Percentiles rank a stretch among this genome's conserved stretches.
Evolutionary conservation across 35 echinoderm and acorn worm species (phyloP).

Genomic region (Acanthaster planci): DNA sequence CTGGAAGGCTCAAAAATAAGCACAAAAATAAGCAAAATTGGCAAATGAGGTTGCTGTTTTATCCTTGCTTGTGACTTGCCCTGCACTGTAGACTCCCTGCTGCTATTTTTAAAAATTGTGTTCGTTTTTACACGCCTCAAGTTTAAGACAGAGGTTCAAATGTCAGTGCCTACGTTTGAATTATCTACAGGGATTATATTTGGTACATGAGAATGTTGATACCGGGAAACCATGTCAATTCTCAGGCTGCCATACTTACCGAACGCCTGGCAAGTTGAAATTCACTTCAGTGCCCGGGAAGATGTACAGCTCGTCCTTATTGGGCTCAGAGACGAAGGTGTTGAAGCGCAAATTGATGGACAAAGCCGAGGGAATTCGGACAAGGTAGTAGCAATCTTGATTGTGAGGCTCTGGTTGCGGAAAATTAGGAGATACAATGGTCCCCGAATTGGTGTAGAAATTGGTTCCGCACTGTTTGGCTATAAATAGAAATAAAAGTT

Average conservation of each 20-base stretch:
- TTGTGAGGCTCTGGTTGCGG: not conserved
- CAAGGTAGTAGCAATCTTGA: constrained; percentile 25
- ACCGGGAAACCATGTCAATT: not conserved
- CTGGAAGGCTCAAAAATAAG: too few relatives aligned
- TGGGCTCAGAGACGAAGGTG: constrained; percentile 1
- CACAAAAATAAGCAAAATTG: too few relatives aligned
- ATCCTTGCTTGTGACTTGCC: too few relatives aligned
- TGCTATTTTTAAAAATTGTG: too few relatives aligned
- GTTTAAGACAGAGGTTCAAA: too few relatives aligned
- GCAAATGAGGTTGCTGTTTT: too few relatives aligned
- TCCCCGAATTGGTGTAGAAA: constrained; percentile 16
- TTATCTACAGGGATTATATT: not conserved
- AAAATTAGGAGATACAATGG: constrained; percentile 33
- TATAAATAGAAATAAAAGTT: not conserved
- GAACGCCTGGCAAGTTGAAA: not conserved
- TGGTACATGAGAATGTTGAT: too few relatives aligned
- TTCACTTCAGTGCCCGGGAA: not conserved
- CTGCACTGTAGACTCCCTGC: too few relatives aligned
- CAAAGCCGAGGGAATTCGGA: constrained; percentile 34
- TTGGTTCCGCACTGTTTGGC: not conserved
- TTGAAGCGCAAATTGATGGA: constrained; percentile 10
- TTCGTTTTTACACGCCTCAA: too few relatives aligned
- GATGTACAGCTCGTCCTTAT: constrained; percentile 43
- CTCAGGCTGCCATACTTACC: not conserved
- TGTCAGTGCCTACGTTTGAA: not conserved